Base-by-base conservation (phyloP, 2,113 vertebrate genomes). In the Pangasianodon hypophthalmus region DNA sequence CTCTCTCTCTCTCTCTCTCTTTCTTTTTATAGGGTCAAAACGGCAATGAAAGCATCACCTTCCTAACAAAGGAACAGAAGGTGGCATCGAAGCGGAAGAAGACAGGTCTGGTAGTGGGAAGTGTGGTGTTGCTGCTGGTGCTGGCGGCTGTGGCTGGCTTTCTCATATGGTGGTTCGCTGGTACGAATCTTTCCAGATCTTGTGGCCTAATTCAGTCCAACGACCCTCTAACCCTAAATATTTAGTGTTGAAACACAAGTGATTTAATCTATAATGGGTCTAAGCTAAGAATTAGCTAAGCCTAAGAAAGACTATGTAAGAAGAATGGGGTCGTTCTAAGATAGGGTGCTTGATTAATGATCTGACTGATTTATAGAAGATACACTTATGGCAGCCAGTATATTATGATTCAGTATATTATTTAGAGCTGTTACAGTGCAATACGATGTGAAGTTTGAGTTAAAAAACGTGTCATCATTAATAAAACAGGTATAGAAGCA, bases 101-200 rank as follows among this genome's bases (percentile, higher is more conserved):
- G 85, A 84, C n/a, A 0, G 46, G 88, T 18, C 46, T 94, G 9
- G 1, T 94, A n/a, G 87, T 96, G 3, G 96, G 94, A 11, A 88
- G 93, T 62, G 4, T 95, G 13, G 24, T 94, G 84, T 88, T 54
- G 0, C 1, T 95, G 64, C 88, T 96, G 69, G 32, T 94, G 69
- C 37, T 96, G 5, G 92, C 92, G 0, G 93, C 92, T 2, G 46
- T 96, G 19, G 89, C 90, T 0, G 96, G 93, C 0, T 83, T 96
- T 83, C 95, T 96, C 8, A 88, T 96, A 52, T 96, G 95, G 95
- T 77, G 93, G 29, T 96, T 96, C 92, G 71, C 92, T 87, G 94
- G 96, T 96, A 90, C 91, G 95, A 93, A 37, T 9, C 11, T 54
- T 41, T 21, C 7, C 29, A 46, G 1, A 52, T n/a, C 56, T 84